Evolutionary conservation across 2,113 vertebrate genomes (phyloP), one percentile per base, ranked within the genome.

Genomic region (Psilopsiagon aurifrons): DNA sequence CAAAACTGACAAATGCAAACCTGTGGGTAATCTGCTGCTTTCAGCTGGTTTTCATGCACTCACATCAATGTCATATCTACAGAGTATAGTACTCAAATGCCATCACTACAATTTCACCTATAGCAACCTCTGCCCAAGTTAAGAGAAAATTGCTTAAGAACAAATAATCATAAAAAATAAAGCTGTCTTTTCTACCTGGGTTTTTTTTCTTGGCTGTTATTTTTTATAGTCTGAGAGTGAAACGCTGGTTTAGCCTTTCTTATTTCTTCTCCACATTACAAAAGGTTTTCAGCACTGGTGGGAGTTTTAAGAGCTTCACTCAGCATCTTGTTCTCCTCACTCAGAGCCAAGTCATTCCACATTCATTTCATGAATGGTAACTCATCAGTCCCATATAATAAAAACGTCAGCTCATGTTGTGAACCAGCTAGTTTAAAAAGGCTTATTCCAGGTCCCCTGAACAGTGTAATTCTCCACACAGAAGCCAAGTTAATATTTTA

Each of bases 401-500:
- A 23, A 33, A 60, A 19, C 23, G 80, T 6, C 35, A 67, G 25
- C 7, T 57, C 60, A 39, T 52, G 33, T 17, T 43, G 39, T 29
- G 62, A 79, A 55, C 3, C 9, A 69, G 24, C 4, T 66, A 20
- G 23, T 44, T 69, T 55, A 29, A 77, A 90, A 93, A 88, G 7
- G 13, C 24, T 64, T 20, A 1, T 0, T 1, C 4, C 17, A 17
- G 4, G 11, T 80, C 29, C 24, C 41, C 35, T 44, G 31, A n/a
- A 57, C 44, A 44, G 6, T 33, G 29, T 4, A n/a, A 55, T 60
- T 49, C 39, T 68, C 67, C 11, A 23, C 4, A 16, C 0, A 28
- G 39, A 92, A n/a, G 12, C 43, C 22, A 33, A 63, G 44, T 37
- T 62, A 74, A 63, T 63, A 63, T 88, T 89, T 75, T 59, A 10